Base-by-base conservation (phyloP, 1,140 invertebrate species). In the Maconellicoccus hirsutus region DNA sequence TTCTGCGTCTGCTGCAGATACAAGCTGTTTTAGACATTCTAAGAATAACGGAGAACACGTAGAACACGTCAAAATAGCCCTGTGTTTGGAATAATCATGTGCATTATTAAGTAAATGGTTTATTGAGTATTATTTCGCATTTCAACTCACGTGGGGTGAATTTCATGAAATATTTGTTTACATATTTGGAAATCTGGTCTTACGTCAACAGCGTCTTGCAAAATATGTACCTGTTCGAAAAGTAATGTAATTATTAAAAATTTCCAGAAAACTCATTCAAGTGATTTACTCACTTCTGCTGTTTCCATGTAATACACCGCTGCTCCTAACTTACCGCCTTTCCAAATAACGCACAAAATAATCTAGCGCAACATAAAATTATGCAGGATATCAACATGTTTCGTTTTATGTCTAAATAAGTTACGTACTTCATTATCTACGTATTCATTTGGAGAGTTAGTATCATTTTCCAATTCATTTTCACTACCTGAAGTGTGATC, bases 101-200 rank as follows among this genome's bases (percentile, higher is more conserved):
- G 29, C 29, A 33, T 6, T 33, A 6, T 33, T 33, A 33, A n/a
- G n/a, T n/a, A n/a, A n/a, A n/a, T n/a, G n/a, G n/a, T 33, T 33
- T 33, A 3, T 6, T 33, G 4, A 12, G 29, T 33, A 33, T 33
- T 12, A 33, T 33, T 33, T 33, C 12, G 29, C 29, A 12, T 33
- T 33, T 7, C 4, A 4, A 66, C 22, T 66, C 25, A 66, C 61
- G 61, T 66, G 4, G 61, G 61, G 10, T 26, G 21, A 23, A 66
- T 66, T 23, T 66, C 25, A 19, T 26, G 61, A 66, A 66, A 25
- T 25, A 66, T 1, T 25, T 66, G 61, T 12, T 26, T 23, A 66
- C 61, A 23, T 1, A 66, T 26, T 66, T 23, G 61, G 25, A 66
- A 66, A 66, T 66, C 61, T 23, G 61, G 61, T 25, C 61, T 66